Evolutionary conservation across 2,113 vertebrate species (phyloP), one percentile per base, ranked within the genome.

Genomic region (Tonatia bakeri): DNA sequence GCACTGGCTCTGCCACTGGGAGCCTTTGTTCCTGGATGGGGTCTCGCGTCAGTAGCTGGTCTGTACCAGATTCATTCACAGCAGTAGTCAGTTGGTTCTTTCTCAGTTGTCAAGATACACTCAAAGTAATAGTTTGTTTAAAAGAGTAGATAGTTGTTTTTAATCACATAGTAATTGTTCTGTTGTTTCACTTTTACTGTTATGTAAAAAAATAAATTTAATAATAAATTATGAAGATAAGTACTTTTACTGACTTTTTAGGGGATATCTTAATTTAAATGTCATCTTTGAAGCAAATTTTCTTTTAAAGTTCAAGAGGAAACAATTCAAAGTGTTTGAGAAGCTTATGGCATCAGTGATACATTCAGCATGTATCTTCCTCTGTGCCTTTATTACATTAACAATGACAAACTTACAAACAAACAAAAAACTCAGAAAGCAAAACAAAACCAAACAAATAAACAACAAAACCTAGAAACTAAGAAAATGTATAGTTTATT

Each of bases 181-280:
- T 59, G 4, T 81, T 70, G 8, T 75, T 96, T 97, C 13, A 52
- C 26, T 94, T 94, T 84, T 85, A 28, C 33, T 93, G 76, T 95
- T 90, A 36, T 59, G 17, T 85, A 76, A 91, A 94, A 92, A 90
- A 81, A 67, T 47, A 84, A 92, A 83, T 47, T 84, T 81, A 75
- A 38, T 16, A 2, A 7, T 77, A 84, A 93, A 61, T 67, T 70
- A 26, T 83, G 4, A 76, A 91, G 24, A 43, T 82, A 73, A 83
- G 54, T 87, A 12, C 22, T 50, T 90, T 70, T 50, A 73, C 19
- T 77, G 56, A 70, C 33, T 70, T n/a, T 61, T 94, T 38, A 52
- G 69, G 79, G 75, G 56, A 87, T 13, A 83, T 91, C 94, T 94
- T 89, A 70, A 79, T 87, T 16, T 77, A 82, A 19, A 75, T 8